Evolutionary conservation across 2,888 invertebrate species (phyloP), one percentile per base, ranked within the genome.

Genomic region (Cryptus viduatorius): DNA sequence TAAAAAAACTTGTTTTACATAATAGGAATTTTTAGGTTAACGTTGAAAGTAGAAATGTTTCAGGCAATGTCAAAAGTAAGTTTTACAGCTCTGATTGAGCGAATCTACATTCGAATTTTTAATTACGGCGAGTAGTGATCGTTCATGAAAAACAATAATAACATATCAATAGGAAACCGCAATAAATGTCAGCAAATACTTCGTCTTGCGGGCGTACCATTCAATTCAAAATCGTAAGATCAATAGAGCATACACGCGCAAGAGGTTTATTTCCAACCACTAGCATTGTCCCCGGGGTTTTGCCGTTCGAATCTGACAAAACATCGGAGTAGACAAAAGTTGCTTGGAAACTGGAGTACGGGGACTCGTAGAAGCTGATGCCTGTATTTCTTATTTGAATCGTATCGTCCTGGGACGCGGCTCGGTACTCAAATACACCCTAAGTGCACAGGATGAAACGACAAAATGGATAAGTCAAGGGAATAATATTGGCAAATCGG

Each of bases 401-500:
- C 14, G 61, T 64, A 44, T 73, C 73, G 24, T 8, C 29, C 61
- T 24, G 61, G 16, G 44, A 61, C 46, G 64, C n/a, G n/a, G 29
- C 14, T 14, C 31, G 61, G 16, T 5, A 4, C 53, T 56, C 16
- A 61, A 73, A 73, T 29, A 48, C 16, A 31, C 12, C 48, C 8
- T 44, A 24, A 44, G 44, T n/a, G 59, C 44, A 24, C n/a, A n/a
- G 8, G 24, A 24, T 29, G 53, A 42, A 42, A 31, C 12, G 37
- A 16, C 19, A 48, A 29, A 59, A 24, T 37, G 65, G 12, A 68
- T 24, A 44, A 48, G 53, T 53, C 67, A 46, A 53, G 53, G 69
- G 69, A 68, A 78, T 82, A 68, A 78, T 82, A 76, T 82, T 79
- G 75, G 65, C 67, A 65, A 82, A 76, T 82, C 84, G 79, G 59